Evolutionary conservation across 2,888 invertebrate genomes (phyloP).

Genomic region (Coecobrya sp.): DNA sequence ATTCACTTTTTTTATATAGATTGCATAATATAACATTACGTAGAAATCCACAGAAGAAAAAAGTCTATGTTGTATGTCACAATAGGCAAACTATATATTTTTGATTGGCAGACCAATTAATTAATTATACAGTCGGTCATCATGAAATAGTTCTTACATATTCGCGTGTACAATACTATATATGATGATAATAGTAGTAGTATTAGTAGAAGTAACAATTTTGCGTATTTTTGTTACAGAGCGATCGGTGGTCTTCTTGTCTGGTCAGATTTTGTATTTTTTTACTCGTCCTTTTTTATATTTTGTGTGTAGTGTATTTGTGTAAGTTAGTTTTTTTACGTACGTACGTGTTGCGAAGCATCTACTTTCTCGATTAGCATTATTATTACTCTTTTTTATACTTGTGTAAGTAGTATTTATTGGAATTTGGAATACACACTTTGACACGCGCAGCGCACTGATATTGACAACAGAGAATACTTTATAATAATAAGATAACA

Average conservation of each 20-base stretch:
- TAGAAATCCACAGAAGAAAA: conserved; percentile 18
- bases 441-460: conserved; percentile 14
- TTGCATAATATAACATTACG: background rate
- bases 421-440: background rate
- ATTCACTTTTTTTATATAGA: background rate
- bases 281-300: background rate
- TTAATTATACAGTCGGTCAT: conserved; percentile 11
- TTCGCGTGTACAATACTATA: conserved; percentile 10
- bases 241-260: background rate
- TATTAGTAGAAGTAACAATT: background rate
- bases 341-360: background rate
- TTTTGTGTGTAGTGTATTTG: background rate
- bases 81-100: conserved; percentile 59
- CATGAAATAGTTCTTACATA: background rate
- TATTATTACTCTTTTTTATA: background rate
- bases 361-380: background rate
- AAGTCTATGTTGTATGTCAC: conserved; percentile 16
- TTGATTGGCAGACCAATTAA: conserved; percentile 52
- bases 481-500: background rate
- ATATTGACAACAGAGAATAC: conserved; percentile 16
- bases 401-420: too few species aligned
- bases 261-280: conserved; percentile 9
- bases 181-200: conserved; percentile 1
- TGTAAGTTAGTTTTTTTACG: background rate
- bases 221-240: background rate